These are phyloP conservation scores for Gambusia affinis DNA, from an alignment of 2,113 vertebrate species.

Conservation along the genomic window DNA sequence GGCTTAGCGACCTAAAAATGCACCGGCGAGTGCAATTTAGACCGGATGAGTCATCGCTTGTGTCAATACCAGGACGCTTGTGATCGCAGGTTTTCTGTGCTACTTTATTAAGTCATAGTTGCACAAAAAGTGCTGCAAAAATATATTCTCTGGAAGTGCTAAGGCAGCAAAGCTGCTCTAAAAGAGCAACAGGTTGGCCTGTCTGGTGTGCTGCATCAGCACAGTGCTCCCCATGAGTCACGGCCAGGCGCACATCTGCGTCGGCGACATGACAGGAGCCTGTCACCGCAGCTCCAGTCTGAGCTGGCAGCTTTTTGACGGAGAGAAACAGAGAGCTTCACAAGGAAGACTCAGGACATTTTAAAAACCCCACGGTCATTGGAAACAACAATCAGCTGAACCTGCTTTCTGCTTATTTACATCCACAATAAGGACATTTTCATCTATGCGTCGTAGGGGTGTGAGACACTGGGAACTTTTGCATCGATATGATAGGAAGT, in stretches of 20 bases:
- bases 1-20: slow-evolving; percentile 39
- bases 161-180: slow-evolving; percentile 5
- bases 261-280: slow-evolving; percentile 18
- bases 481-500: no score
- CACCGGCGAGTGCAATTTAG: background rate
- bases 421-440: background rate
- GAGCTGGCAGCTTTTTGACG: slow-evolving; percentile 36
- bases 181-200: slow-evolving; percentile 27
- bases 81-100: background rate
- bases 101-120: background rate
- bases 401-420: background rate
- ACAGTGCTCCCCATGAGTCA: background rate
- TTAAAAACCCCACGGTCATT: background rate
- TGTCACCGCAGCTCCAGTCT: slow-evolving; percentile 40
- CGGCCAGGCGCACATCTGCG: slow-evolving; percentile 7
- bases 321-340: slow-evolving; percentile 18
- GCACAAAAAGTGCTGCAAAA: slow-evolving; percentile 1
- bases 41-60: background rate
- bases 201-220: slow-evolving; percentile 42
- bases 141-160: background rate
- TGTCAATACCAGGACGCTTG: background rate
- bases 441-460: no score
- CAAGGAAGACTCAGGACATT: slow-evolving; percentile 3
- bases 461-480: no score
- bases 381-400: slow-evolving; percentile 15